Percentiles rank a stretch among this genome's conserved stretches.
Conservation (phyloP, 2,113 vertebrate genomes). For the Sitta europaea region DNA sequence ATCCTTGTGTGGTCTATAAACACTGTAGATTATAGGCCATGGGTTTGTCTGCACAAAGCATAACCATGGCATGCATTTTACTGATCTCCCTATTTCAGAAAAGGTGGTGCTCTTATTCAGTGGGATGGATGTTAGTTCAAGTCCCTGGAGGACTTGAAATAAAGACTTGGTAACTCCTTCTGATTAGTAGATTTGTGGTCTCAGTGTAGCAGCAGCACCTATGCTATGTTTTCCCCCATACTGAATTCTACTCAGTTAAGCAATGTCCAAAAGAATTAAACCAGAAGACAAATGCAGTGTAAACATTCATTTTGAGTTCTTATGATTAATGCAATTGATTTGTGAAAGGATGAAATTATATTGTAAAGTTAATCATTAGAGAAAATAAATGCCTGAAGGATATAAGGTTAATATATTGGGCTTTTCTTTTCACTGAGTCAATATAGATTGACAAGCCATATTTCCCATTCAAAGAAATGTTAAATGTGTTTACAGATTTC, state of each 20-base stretch:
- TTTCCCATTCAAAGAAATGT: constrained; percentile 25
- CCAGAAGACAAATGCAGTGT: neutral
- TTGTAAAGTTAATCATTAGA: constrained; percentile 44
- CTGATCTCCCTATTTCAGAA: neutral
- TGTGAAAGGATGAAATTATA: constrained; percentile 43
- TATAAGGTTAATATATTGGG: neutral
- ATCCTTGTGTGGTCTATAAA: neutral
- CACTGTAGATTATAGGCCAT: neutral
- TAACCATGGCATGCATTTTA: neutral
- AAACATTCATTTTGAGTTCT: constrained; percentile 11
- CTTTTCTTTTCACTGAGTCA: constrained; percentile 34
- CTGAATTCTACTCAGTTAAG: neutral
- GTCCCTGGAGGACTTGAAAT: neutral
- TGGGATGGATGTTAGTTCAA: neutral
- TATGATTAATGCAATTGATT: constrained; percentile 48
- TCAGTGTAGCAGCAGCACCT: neutral
- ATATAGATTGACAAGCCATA: constrained; percentile 26
- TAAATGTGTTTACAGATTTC: constrained; percentile 15
- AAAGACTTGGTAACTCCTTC: neutral
- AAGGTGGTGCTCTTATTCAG: neutral
- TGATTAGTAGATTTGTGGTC: neutral
- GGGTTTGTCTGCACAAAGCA: neutral
- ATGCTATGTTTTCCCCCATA: neutral
- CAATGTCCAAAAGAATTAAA: neutral
- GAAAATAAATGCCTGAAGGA: constrained; percentile 20